A percentile compares a stretch with the other conserved stretches of the same genome.
Evolutionary conservation across 2,113 vertebrate genomes (phyloP).

Genomic region (Camarhynchus parvulus): DNA sequence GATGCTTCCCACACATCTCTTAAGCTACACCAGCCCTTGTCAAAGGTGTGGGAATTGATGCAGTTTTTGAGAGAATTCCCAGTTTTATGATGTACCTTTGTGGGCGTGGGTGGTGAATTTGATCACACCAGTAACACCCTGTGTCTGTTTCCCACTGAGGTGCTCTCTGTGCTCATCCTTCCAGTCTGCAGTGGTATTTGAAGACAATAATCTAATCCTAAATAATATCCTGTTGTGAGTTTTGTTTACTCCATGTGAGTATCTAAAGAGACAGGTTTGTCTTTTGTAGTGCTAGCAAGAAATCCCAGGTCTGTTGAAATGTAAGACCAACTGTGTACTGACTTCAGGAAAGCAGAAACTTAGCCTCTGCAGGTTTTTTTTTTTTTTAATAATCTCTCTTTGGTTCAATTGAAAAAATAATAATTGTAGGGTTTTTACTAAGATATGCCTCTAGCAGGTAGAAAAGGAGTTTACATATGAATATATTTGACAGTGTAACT

Average conservation of each 20-base stretch:
- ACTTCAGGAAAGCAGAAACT: not conserved
- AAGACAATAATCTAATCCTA: not conserved
- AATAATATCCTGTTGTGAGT: not conserved
- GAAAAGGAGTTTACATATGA: not conserved
- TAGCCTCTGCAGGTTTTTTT: not conserved
- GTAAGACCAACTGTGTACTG: not conserved
- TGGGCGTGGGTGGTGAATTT: not conserved
- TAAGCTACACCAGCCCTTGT: not conserved
- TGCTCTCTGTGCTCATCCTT: not conserved
- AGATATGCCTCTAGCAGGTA: not conserved
- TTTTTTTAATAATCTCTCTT: not conserved
- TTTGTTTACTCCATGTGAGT: not conserved
- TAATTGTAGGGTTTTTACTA: not conserved
- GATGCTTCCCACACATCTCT: not conserved
- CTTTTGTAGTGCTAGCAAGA: not conserved
- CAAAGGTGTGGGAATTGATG: not conserved
- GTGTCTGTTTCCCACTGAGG: not conserved
- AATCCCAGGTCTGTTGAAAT: not conserved
- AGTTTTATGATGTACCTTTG: fast-evolving
- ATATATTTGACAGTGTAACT: not conserved
- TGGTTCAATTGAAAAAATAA: not conserved
- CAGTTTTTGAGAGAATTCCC: not conserved
- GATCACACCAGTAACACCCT: not conserved
- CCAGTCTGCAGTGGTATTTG: not conserved
- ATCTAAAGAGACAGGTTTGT: not conserved